Percentiles rank a stretch among this genome's conserved stretches.
Conservation (phyloP, 2,888 invertebrate species). For the Yponomeuta cagnagella region DNA sequence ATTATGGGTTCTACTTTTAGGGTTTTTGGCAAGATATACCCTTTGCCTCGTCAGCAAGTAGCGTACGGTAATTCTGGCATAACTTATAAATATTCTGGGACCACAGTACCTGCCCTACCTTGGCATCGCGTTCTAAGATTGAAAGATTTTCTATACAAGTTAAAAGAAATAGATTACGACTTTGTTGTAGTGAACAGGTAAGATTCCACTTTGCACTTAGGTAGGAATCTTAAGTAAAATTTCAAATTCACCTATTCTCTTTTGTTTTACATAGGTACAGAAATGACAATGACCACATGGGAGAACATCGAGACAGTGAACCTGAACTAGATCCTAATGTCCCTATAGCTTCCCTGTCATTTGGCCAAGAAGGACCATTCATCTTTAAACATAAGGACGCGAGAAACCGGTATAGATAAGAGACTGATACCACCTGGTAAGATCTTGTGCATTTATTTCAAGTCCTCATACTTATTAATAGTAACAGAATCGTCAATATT, state of each 20-base stretch:
- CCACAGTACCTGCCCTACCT: constrained; percentile 77
- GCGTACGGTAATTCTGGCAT: constrained; percentile 80
- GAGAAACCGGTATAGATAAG: constrained; percentile 57
- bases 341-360: constrained; percentile 81
- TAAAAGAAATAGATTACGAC: constrained; percentile 77
- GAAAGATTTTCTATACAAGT: constrained; percentile 61
- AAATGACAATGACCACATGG: constrained; percentile 81
- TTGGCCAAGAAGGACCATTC: constrained; percentile 80
- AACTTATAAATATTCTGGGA: constrained; percentile 79
- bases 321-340: constrained; percentile 75
- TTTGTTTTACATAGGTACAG: constrained; percentile 68
- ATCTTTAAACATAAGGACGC: constrained; percentile 78
- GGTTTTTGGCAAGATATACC: constrained; percentile 80
- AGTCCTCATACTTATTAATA: constrained; percentile 71
- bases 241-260: neutral
- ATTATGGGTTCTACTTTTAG: constrained; percentile 34
- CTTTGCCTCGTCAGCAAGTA: constrained; percentile 81
- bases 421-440: constrained; percentile 61
- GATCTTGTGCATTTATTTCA: constrained; percentile 46
- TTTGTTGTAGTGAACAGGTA: constrained; percentile 81
- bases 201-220: too few relatives aligned
- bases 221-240: too few relatives aligned
- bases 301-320: constrained; percentile 83
- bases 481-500: constrained; percentile 71
- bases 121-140: constrained; percentile 75